Conservation (phyloP, 2,113 vertebrate species). For the Sinosuthora webbiana region DNA sequence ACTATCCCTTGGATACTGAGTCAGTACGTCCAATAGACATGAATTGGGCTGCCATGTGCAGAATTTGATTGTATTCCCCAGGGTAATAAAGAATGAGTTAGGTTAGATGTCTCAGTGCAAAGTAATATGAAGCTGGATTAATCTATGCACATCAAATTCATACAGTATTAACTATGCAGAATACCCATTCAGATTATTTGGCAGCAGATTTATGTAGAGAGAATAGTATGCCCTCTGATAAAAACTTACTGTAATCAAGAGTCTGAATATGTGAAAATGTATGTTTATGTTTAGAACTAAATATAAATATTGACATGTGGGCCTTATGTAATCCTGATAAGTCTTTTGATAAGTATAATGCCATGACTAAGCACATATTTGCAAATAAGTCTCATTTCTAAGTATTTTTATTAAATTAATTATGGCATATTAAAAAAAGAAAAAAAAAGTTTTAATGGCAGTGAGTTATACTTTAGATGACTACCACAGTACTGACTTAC, state of each 20-base stretch:
- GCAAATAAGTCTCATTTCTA: background rate
- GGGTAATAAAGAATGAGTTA: background rate
- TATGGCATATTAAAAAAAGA: background rate
- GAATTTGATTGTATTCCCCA: background rate
- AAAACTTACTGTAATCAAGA: background rate
- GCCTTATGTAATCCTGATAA: background rate
- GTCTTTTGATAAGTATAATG: background rate
- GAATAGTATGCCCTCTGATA: background rate
- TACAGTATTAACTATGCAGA: background rate
- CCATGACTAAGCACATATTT: background rate
- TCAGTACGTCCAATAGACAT: background rate
- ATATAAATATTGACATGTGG: background rate
- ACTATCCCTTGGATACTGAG: background rate
- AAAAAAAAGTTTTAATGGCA: background rate
- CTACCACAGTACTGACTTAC: background rate
- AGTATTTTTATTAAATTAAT: background rate
- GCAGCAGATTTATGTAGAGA: background rate
- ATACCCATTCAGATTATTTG: background rate
- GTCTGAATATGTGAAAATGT: background rate
- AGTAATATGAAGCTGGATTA: background rate
- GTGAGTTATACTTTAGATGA: background rate
- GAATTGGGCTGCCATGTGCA: rapidly evolving
- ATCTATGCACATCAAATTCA: background rate
- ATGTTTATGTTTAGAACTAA: background rate
- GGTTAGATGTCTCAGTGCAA: background rate